Evolutionary conservation across 1,140 invertebrate species (phyloP), one percentile per base, ranked within the genome.

Genomic region (Drosophila chauvacae): DNA sequence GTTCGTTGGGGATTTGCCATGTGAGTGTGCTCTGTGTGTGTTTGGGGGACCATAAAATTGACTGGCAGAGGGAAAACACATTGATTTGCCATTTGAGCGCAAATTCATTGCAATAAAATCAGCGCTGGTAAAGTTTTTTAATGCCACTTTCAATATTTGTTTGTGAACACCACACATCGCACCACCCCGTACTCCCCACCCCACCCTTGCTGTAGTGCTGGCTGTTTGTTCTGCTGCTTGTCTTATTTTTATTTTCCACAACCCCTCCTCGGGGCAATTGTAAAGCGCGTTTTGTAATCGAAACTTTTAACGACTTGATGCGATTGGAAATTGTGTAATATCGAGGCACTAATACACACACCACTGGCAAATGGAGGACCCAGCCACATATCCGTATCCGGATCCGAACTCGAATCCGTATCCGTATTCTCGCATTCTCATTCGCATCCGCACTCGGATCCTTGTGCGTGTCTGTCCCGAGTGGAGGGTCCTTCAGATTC

Each of bases 271-370:
- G 35, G 63, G 81, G 84, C 80, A 87, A 87, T 87, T 87, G 83
- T 87, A 77, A 87, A 87, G 77, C 83, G 83, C 84, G 85, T 90
- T 88, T 83, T 84, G 84, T 88, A 88, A 88, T 88, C 84, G 84
- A 88, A 88, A 88, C 84, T 88, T 88, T 88, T 88, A 88, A 88
- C 84, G 84, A 88, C 85, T 88, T 88, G 84, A 88, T 88, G 84
- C 84, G 80, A 88, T 88, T 90, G 85, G 80, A 88, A 87, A 87
- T 87, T 87, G 83, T 87, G 83, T 87, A 88, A 87, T 87, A 88
- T 87, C 64, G 77, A 77, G 83, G 76, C 84, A 87, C 84, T 86
- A 84, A 87, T 87, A 86, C 79, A 74, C 82, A 86, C 72, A 42
- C 78, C 78, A 69, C 70, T 64, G 75, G 65, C 65, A 63, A 65